These are phyloP conservation scores for Leptinotarsa tumamoca DNA, from an alignment of 2,888 invertebrate genomes.

Conservation along the genomic window DNA sequence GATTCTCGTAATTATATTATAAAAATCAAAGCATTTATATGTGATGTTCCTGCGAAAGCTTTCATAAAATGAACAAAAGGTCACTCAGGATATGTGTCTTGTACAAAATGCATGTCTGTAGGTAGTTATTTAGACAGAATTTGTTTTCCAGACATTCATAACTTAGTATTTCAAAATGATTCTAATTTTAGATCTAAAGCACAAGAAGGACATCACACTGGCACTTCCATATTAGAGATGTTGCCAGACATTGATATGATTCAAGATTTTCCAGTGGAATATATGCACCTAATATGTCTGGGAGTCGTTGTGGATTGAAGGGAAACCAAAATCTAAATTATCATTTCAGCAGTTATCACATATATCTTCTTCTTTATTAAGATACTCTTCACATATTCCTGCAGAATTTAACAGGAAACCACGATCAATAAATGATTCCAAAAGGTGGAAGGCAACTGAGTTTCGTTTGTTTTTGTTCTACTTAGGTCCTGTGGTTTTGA, in stretches of 20 bases:
- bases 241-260: constrained; percentile 21
- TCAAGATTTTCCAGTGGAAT: constrained; percentile 23
- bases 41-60: constrained; percentile 46
- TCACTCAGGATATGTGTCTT: constrained; percentile 45
- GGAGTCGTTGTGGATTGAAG: constrained; percentile 12
- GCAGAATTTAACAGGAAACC: constrained; percentile 34
- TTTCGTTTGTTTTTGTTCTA: constrained; percentile 38
- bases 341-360: constrained; percentile 4
- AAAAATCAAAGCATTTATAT: constrained; percentile 40
- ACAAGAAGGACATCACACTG: constrained; percentile 25
- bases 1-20: constrained; percentile 32
- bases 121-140: constrained; percentile 26
- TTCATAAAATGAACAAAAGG: constrained; percentile 40
- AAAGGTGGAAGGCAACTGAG: constrained; percentile 40
- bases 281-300: constrained; percentile 24
- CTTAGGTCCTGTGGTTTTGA: constrained; percentile 37
- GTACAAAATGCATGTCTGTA: constrained; percentile 45
- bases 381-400: constrained; percentile 2
- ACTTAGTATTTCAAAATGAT: constrained; percentile 26
- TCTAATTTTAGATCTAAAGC: constrained; percentile 21
- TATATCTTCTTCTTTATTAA: constrained; percentile 2
- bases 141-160: constrained; percentile 37
- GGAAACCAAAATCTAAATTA: constrained; percentile 22
- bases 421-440: constrained; percentile 27
- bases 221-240: constrained; percentile 18